These are phyloP conservation scores for Scaptomyza montana DNA, from an alignment of 1,140 invertebrate genomes.

Conservation along the genomic window DNA sequence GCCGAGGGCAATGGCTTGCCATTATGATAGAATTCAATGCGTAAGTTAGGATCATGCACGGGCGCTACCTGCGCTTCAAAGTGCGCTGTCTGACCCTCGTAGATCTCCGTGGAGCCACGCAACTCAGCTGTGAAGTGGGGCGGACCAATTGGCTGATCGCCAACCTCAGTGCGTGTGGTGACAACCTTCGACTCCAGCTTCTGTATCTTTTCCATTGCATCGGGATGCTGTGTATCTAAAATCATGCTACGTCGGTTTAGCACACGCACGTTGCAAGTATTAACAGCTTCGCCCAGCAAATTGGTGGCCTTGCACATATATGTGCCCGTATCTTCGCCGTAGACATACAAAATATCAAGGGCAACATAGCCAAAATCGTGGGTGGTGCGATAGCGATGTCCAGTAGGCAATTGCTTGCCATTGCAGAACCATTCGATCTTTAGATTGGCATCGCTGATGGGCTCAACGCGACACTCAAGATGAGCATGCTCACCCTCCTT, in stretches of 20 bases:
- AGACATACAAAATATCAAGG: conserved; percentile 96
- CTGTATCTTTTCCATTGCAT: conserved; percentile 95
- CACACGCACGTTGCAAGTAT: conserved; percentile 94
- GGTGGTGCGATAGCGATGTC: conserved; percentile 94
- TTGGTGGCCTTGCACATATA: conserved; percentile 98
- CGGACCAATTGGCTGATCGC: conserved; percentile 90
- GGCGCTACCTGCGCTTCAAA: conserved; percentile 96
- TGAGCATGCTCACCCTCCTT: conserved; percentile 97
- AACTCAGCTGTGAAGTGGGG: conserved; percentile 93
- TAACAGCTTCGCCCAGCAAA: conserved; percentile 94
- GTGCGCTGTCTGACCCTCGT: conserved; percentile 94
- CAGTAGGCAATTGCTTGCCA: conserved; percentile 90
- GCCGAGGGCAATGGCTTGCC: conserved; percentile 94
- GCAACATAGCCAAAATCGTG: conserved; percentile 98
- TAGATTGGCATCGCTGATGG: conserved; percentile 97
- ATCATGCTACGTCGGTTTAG: conserved; percentile 92
- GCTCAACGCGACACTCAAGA: conserved; percentile 97
- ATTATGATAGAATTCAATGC: conserved; percentile 96
- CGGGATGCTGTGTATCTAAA: conserved; percentile 95
- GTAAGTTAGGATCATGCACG: conserved; percentile 94
- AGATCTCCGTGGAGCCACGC: conserved; percentile 92
- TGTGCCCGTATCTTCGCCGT: conserved; percentile 96
- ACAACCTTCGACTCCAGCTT: conserved; percentile 93
- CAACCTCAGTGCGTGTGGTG: conserved; percentile 90
- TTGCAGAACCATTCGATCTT: conserved; percentile 98